Percentiles rank a stretch among this genome's conserved stretches.
These are phyloP conservation scores for Lycaena phlaeas DNA, from an alignment of 2,888 invertebrate species.

Conservation along the genomic window DNA sequence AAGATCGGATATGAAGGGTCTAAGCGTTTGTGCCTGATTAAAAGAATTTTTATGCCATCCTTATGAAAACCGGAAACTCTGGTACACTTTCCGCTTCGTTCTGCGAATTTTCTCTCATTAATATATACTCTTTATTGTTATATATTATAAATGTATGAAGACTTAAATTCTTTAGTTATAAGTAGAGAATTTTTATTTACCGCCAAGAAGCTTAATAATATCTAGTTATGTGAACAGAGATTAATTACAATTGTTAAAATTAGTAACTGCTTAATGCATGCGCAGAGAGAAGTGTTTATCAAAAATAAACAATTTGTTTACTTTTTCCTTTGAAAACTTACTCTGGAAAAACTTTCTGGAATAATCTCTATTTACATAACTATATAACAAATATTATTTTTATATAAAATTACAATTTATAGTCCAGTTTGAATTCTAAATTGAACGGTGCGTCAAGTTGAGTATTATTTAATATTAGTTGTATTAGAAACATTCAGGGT, in stretches of 20 bases:
- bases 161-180: conserved; percentile 10
- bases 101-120: not conserved
- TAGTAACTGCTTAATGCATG: too few relatives aligned
- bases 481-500: not conserved
- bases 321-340: too few relatives aligned
- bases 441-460: conserved; percentile 4
- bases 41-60: too few relatives aligned
- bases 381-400: too few relatives aligned
- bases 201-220: conserved; percentile 4
- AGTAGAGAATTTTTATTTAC: conserved; percentile 13
- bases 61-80: too few relatives aligned
- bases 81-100: not conserved
- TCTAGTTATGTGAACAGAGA: conserved; percentile 1
- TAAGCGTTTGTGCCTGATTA: too few relatives aligned
- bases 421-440: not conserved
- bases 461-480: not conserved
- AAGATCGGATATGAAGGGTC: too few relatives aligned
- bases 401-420: not conserved
- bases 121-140: conserved; percentile 5
- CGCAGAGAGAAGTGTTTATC: too few relatives aligned
- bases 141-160: conserved; percentile 4
- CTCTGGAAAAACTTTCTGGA: too few relatives aligned
- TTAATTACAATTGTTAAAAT: too few relatives aligned
- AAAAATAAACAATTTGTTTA: too few relatives aligned
- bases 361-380: too few relatives aligned